These are phyloP conservation scores for Netelia virgata DNA, from an alignment of 2,888 invertebrate species.

Conservation along the genomic window DNA sequence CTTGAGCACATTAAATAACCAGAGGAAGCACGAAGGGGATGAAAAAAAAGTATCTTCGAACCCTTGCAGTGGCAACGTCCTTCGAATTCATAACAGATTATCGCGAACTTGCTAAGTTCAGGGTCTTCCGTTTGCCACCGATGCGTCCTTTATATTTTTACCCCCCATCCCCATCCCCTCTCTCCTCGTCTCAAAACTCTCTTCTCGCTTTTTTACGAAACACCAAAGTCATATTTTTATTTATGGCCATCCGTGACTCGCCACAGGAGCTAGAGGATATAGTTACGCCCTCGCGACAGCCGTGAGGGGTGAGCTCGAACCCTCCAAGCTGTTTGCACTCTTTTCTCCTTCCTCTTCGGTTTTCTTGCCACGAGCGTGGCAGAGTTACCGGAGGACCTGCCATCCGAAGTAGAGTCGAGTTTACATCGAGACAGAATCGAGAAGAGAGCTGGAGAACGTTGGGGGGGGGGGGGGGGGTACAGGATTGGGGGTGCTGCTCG, in stretches of 20 bases:
- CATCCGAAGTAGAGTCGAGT: constrained; percentile 62
- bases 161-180: not conserved
- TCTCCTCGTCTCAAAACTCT: constrained; percentile 12
- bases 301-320: constrained; percentile 21
- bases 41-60: constrained; percentile 24
- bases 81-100: constrained; percentile 62
- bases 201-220: constrained; percentile 32
- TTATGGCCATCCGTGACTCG: constrained; percentile 54
- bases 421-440: constrained; percentile 25
- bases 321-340: constrained; percentile 53
- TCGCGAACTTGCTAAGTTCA: constrained; percentile 55
- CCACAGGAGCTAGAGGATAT: constrained; percentile 16
- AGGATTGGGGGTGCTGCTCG: not conserved
- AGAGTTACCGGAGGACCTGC: constrained; percentile 57
- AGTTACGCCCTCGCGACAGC: constrained; percentile 31
- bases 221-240: constrained; percentile 65
- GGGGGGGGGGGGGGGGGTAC: not conserved
- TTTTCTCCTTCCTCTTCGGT: constrained; percentile 14
- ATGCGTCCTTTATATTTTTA: not conserved
- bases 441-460: no score
- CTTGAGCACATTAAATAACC: constrained; percentile 24
- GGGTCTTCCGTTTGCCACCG: constrained; percentile 25
- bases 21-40: not conserved
- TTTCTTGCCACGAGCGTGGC: constrained; percentile 19
- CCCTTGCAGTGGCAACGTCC: constrained; percentile 37